Base-by-base conservation (phyloP, 1,140 invertebrate species). In the Musca domestica region DNA sequence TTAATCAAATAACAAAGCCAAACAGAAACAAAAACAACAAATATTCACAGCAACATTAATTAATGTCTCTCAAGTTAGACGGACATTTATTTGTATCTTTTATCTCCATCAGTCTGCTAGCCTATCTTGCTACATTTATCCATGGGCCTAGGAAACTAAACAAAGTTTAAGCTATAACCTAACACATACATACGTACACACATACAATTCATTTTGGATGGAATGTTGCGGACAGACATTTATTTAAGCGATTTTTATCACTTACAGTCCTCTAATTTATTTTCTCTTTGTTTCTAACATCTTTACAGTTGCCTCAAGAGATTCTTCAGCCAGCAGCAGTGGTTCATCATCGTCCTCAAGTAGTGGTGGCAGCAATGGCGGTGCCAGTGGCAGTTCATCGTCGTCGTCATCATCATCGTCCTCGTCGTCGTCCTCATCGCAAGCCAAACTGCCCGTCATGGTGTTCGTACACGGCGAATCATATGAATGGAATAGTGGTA, bases 401-500 rank as follows among this genome's bases (percentile, higher is more conserved):
- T 70, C 69, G 66, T 51, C 56, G 46, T 30, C 73, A 23, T 70
- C 75, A 15, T 25, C 22, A 3, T 25, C 22, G 14, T 56, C 52
- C 23, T 56, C 52, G 5, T 56, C 54, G 3, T 34, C 54, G 17
- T 20, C 56, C n/a, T 34, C 56, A 20, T 19, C 56, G 3, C 70
- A 73, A 83, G 82, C 61, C 73, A 87, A 86, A 81, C 92, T 91
- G 81, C 94, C 95, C 1, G 95, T 98, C 22, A 87, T 98, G 81
- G 92, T 98, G 12, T 97, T 95, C 85, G 91, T 98, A 56, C 95
- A 98, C 78, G 96, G 96, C 1, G 95, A 98, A 83, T 96, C 94
- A 73, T 98, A 95, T 84, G 93, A 96, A 81, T 97, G 94, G 91
- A 96, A 95, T 83, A 95, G 94, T 41, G 95, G 95, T 34, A 98